phyloP scores from a whole-genome alignment of 2,797 vertebrate genomes.

The Hyperoplus immaculatus region DNA sequence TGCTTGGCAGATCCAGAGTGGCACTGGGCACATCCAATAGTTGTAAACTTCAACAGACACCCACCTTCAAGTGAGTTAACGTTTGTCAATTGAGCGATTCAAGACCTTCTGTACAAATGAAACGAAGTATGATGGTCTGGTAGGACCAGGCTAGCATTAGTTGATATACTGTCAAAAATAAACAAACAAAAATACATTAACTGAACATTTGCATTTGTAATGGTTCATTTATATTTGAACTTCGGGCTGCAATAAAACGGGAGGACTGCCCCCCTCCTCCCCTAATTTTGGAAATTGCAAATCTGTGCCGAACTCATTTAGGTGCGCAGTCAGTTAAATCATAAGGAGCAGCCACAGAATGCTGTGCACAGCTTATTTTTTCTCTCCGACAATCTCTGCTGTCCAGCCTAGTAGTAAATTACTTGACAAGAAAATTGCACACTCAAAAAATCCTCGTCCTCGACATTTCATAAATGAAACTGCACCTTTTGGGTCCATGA shows the following conservation, averaged over 20 bases:
- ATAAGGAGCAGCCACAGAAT: conserved; percentile 12
- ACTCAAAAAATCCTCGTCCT: conserved; percentile 1
- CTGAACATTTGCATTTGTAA: not conserved
- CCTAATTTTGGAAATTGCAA: conserved; percentile 4
- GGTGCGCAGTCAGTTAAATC: conserved; percentile 29
- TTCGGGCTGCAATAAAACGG: not conserved
- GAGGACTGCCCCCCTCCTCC: not conserved
- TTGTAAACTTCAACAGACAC: no score
- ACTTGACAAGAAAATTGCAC: conserved; percentile 26
- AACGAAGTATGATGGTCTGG: no score
- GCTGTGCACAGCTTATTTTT: conserved; percentile 25
- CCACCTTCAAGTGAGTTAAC: no score
- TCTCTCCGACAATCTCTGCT: conserved; percentile 2
- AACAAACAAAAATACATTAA: not conserved
- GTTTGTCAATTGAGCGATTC: no score
- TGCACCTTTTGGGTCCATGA: not conserved
- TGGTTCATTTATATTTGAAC: not conserved
- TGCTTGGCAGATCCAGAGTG: no score
- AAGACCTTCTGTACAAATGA: no score
- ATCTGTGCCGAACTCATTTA: conserved; percentile 8
- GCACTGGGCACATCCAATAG: no score
- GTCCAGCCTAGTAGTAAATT: conserved; percentile 28
- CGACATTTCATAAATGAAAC: not conserved
- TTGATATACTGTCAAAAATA: not conserved
- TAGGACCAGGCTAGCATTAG: no score